Percentiles rank a stretch among this genome's conserved stretches.
Evolutionary conservation across 2,888 invertebrate species (phyloP).

Genomic region (Fragum whitleyi): DNA sequence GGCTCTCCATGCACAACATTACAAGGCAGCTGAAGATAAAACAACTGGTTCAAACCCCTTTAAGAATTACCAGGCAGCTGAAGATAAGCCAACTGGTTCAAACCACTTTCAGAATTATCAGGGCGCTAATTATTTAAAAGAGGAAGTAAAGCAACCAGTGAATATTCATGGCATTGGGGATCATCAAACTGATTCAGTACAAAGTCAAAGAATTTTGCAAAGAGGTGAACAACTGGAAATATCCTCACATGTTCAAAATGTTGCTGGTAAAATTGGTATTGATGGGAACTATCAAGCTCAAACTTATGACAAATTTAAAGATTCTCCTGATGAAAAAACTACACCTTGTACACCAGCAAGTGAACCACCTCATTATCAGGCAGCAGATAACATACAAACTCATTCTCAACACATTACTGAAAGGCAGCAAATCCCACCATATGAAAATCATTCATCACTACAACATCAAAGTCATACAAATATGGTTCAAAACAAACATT

Average conservation of each 20-base stretch:
- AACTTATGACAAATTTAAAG: neutral
- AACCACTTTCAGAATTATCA: too few species aligned
- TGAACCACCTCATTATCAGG: neutral
- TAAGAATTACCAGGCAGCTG: too few species aligned
- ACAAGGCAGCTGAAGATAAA: too few species aligned
- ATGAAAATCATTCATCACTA: neutral
- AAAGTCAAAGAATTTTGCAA: neutral
- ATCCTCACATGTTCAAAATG: neutral
- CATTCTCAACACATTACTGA: neutral
- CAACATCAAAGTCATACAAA: neutral
- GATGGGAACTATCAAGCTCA: neutral
- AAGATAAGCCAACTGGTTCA: too few species aligned
- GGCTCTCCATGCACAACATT: too few species aligned
- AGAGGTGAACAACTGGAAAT: neutral
- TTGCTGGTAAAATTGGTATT: too few species aligned
- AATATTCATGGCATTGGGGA: too few species aligned
- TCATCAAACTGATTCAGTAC: neutral
- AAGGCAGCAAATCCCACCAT: slow-evolving; percentile 2
- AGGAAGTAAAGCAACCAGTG: too few species aligned
- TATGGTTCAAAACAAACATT: too few species aligned
- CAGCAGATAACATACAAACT: neutral
- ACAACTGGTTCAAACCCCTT: too few species aligned
- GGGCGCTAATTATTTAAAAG: too few species aligned
- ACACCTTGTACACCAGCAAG: too few species aligned
- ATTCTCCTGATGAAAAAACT: neutral